phyloP scores from a whole-genome alignment of 2,113 vertebrate species.

The Rhodinocichla rosea region DNA sequence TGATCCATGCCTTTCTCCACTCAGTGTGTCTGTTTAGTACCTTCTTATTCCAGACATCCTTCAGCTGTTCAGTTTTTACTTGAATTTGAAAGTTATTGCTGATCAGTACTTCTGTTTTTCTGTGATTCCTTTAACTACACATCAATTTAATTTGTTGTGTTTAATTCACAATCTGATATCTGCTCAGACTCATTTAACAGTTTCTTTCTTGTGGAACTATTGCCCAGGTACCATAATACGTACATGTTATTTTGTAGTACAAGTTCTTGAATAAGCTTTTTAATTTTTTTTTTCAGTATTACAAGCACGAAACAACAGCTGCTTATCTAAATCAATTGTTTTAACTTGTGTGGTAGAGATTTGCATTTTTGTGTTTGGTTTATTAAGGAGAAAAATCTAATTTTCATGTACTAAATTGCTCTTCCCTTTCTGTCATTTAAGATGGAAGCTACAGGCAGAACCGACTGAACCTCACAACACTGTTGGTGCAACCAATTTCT shows the following conservation, averaged over 20 bases:
- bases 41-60: neutral
- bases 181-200: neutral
- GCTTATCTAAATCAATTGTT: neutral
- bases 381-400: neutral
- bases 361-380: neutral
- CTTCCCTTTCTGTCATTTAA: constrained; percentile 8
- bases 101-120: neutral
- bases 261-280: neutral
- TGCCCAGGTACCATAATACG: neutral
- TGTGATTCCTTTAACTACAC: neutral
- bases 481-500: constrained; percentile 91
- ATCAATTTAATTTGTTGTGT: neutral
- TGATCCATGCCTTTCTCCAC: neutral
- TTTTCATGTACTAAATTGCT: neutral
- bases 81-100: neutral
- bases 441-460: constrained; percentile 76
- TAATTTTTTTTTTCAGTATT: neutral
- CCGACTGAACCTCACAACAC: constrained; percentile 73
- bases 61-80: neutral
- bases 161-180: neutral
- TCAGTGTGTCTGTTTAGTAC: neutral
- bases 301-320: neutral
- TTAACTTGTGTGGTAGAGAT: neutral
- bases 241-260: neutral
- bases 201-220: neutral